These are phyloP conservation scores for Pterocles orientalis DNA, from an alignment of 2,113 vertebrate genomes.

Conservation along the genomic window DNA sequence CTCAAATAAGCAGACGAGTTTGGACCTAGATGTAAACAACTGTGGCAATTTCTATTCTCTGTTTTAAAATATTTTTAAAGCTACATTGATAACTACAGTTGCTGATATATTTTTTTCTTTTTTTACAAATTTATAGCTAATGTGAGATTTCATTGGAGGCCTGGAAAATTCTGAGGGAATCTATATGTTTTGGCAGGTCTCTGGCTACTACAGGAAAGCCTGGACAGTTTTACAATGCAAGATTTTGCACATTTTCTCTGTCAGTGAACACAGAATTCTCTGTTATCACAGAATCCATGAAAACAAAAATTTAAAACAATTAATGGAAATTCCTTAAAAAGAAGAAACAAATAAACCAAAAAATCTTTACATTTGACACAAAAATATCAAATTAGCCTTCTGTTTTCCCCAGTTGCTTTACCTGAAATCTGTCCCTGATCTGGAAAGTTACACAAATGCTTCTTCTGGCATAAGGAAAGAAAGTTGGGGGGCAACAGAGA, in stretches of 20 bases:
- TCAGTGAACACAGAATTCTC: not conserved
- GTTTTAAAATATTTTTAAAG: not conserved
- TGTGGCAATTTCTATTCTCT: not conserved
- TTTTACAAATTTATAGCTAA: not conserved
- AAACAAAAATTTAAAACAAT: not conserved
- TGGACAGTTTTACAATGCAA: not conserved
- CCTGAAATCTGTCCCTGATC: not conserved
- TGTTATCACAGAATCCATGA: not conserved
- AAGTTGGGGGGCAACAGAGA: not conserved
- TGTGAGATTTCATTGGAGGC: not conserved
- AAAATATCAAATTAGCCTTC: not conserved
- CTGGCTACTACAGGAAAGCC: not conserved
- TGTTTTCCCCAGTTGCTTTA: not conserved
- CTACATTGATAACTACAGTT: not conserved
- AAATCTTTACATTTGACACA: not conserved
- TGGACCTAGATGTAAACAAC: not conserved
- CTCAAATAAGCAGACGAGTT: not conserved
- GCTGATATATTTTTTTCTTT: not conserved
- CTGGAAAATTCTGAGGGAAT: not conserved
- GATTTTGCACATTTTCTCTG: not conserved
- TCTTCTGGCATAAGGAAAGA: not conserved
- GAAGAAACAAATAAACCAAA: not conserved
- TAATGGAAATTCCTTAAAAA: not conserved
- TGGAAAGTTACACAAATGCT: not conserved
- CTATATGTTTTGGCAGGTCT: not conserved